Evolutionary conservation across 2,797 vertebrate genomes (phyloP).

Genomic region (Pipistrellus kuhlii): DNA sequence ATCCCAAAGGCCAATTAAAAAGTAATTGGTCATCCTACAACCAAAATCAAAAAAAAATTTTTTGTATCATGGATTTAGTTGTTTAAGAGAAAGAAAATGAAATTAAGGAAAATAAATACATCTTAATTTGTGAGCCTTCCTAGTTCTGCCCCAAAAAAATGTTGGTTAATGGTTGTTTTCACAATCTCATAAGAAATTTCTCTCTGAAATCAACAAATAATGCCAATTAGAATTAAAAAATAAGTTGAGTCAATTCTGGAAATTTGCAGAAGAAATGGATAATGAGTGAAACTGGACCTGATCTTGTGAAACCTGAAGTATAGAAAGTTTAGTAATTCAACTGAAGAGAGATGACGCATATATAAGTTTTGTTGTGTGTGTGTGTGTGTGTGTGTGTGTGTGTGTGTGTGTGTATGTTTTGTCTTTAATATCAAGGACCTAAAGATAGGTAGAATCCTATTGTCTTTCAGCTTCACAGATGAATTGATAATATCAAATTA

Average conservation of each 20-base stretch:
- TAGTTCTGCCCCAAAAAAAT: neutral
- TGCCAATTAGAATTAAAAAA: neutral
- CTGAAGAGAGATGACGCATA: neutral
- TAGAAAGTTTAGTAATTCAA: neutral
- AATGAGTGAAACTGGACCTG: neutral
- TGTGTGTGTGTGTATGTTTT: neutral
- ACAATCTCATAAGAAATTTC: neutral
- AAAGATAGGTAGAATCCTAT: neutral
- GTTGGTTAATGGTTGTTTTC: neutral
- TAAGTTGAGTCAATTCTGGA: neutral
- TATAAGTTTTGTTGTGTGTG: neutral
- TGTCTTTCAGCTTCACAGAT: constrained; percentile 36
- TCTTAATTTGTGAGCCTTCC: neutral
- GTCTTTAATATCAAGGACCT: constrained; percentile 36
- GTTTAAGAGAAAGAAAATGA: neutral
- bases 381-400: neutral
- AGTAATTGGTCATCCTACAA: neutral
- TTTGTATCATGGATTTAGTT: neutral
- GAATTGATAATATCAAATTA: constrained; percentile 22
- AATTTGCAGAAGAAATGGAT: neutral
- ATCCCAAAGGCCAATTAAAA: neutral
- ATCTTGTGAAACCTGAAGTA: constrained; percentile 1
- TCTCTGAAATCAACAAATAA: neutral
- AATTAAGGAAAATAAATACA: neutral
- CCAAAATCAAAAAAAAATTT: neutral